Evolutionary conservation across 1,140 invertebrate species (phyloP), one percentile per base, ranked within the genome.

Genomic region (Microplitis mediator): DNA sequence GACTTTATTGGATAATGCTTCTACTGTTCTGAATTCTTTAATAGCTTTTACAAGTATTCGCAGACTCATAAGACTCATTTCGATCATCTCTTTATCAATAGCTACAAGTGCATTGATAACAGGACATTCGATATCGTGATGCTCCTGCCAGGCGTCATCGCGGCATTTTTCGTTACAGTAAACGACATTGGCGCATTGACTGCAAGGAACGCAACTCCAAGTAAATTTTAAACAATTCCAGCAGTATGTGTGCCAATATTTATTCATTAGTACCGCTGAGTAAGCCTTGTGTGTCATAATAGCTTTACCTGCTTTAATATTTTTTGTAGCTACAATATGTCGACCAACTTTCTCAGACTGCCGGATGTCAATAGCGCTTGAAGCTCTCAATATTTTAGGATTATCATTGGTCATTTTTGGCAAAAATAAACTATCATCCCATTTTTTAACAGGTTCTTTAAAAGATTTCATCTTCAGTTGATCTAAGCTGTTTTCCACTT

Each of bases 281-380:
- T 91, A 96, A 9, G 95, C 92, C 67, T 91, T 88, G 85, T 96
- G 95, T 60, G 92, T 85, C 52, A 91, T 91, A 6, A 97, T 75
- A 13, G 95, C 85, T 81, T 95, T 92, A 4, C 94, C 95, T 16
- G 91, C 88, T 74, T 86, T 80, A 66, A 93, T 89, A 82, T 92
- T 88, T 69, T 87, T 84, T 35, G 85, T 89, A 0, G 92, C 90
- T 54, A 90, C 80, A n/a, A 93, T 86, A 79, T 90, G 89, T 56
- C 91, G 85, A 1, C 92, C 92, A 78, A 89, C 88, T 65, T 89
- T 85, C 71, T 88, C 74, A 8, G 66, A 58, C 23, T 76, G 52
- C 11, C 32, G 4, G 4, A 71, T 9, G 0, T 8, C 23, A 4
- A 71, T 50, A 4, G 72, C 31, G 13, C 9, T 3, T 1, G 73